These are phyloP conservation scores for Knipowitschia caucasica DNA, from an alignment of 2,797 vertebrate species.

Conservation along the genomic window DNA sequence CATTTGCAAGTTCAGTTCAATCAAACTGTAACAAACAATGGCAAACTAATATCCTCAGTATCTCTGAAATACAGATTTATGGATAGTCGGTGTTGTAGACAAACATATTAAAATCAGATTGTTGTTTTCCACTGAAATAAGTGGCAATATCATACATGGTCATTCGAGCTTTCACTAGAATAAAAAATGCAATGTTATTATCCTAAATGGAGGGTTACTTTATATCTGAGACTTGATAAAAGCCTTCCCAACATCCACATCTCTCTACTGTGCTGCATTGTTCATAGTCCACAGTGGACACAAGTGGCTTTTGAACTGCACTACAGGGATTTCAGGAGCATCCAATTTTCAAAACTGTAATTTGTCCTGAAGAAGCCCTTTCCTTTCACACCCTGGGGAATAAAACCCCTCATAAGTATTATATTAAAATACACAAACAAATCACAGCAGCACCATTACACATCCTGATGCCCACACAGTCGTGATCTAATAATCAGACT, in stretches of 20 bases:
- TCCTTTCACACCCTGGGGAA: constrained; percentile 18
- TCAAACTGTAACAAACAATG: neutral
- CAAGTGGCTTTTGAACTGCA: constrained; percentile 41
- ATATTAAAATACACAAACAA: constrained; percentile 12
- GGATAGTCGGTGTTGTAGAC: neutral
- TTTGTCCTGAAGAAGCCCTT: constrained; percentile 38
- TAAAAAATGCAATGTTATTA: neutral
- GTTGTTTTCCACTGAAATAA: constrained; percentile 7
- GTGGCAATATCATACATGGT: neutral
- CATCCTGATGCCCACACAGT: neutral
- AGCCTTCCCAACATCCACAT: neutral
- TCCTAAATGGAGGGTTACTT: too few species aligned
- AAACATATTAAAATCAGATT: constrained; percentile 36
- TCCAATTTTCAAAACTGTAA: constrained; percentile 51
- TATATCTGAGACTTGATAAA: too few species aligned
- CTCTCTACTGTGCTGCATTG: constrained; percentile 20
- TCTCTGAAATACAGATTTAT: neutral
- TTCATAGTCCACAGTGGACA: constrained; percentile 23
- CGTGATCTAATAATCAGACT: neutral
- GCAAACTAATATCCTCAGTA: neutral
- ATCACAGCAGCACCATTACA: constrained; percentile 9
- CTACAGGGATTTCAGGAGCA: constrained; percentile 47
- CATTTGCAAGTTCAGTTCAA: constrained; percentile 8
- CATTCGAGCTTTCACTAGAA: too few species aligned
- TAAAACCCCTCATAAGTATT: constrained; percentile 19